These are phyloP conservation scores for Phrynocephalus vlangalii DNA, from an alignment of 2,797 vertebrate species.

Conservation along the genomic window DNA sequence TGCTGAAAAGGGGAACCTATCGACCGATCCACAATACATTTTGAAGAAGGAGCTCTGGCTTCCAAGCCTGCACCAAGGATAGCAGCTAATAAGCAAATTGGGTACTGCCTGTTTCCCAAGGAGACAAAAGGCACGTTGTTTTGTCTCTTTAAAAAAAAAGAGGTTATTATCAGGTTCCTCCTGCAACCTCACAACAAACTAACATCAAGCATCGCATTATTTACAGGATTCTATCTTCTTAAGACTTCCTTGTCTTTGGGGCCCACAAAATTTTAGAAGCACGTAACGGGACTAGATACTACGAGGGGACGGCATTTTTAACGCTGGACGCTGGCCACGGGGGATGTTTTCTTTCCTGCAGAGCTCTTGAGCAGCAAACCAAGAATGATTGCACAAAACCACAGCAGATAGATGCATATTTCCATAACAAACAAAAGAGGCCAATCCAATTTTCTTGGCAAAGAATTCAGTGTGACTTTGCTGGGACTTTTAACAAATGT, in stretches of 20 bases:
- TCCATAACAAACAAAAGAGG: neutral
- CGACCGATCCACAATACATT: neutral
- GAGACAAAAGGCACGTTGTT: neutral
- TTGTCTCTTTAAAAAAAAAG: neutral
- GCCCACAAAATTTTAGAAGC: too few relatives aligned
- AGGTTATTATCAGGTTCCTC: neutral
- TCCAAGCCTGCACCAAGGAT: too few relatives aligned
- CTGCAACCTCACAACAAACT: neutral
- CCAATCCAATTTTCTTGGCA: neutral
- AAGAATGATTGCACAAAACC: neutral
- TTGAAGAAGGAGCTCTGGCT: neutral
- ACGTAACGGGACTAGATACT: neutral
- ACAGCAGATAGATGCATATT: neutral
- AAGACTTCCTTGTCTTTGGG: neutral
- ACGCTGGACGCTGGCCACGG: neutral
- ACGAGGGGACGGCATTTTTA: neutral
- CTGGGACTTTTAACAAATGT: neutral
- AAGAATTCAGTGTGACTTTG: neutral
- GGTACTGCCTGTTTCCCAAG: neutral
- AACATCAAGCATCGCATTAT: neutral
- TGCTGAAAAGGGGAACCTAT: neutral
- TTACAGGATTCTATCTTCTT: neutral
- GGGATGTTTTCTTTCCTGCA: too few relatives aligned
- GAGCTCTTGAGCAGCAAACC: too few relatives aligned
- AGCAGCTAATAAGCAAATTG: neutral